Evolutionary conservation across 2,888 invertebrate genomes (phyloP), one percentile per base, ranked within the genome.

Genomic region (Microchrysa polita): DNA sequence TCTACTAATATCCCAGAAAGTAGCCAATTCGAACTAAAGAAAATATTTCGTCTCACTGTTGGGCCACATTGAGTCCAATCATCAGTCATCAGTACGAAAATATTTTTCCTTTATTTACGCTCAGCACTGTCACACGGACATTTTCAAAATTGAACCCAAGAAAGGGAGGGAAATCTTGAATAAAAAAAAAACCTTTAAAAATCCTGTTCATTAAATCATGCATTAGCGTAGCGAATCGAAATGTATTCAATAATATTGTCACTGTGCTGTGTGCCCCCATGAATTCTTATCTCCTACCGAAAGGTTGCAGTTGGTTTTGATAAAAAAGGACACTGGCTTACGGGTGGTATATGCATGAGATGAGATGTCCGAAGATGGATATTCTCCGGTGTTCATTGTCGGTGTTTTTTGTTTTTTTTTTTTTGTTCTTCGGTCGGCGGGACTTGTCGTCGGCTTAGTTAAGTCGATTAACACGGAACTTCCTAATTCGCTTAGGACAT

Each of bases 71-170:
- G 81, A 82, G 82, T 81, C 82, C 82, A 83, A 84, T 84, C 84
- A 84, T 84, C 83, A 83, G 83, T 84, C 84, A 84, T 83, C 82
- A 84, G 83, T 83, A 84, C 81, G 83, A 83, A 82, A 83, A 82
- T 80, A 82, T 81, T 82, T 81, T 80, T 73, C 72, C 63, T 73
- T 73, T 73, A 72, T 72, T 72, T 72, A 72, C 72, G 72, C 72
- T 72, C 72, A 69, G 55, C 55, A 69, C 55, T 69, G 72, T 72
- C 72, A 60, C 27, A 23, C 16, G 72, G 10, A 34, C 27, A 34
- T 34, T n/a, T n/a, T 34, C 27, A 34, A 34, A n/a, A 7, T 34
- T 7, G 27, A 34, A 7, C 27, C n/a, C 27, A 34, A 34, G 27
- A 2, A n/a, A n/a, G n/a, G n/a, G n/a, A n/a, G n/a, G 27, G 7